A percentile compares a stretch with the other conserved stretches of the same genome.
Evolutionary conservation across 2,113 vertebrate genomes (phyloP).

Genomic region (Alligator mississippiensis): DNA sequence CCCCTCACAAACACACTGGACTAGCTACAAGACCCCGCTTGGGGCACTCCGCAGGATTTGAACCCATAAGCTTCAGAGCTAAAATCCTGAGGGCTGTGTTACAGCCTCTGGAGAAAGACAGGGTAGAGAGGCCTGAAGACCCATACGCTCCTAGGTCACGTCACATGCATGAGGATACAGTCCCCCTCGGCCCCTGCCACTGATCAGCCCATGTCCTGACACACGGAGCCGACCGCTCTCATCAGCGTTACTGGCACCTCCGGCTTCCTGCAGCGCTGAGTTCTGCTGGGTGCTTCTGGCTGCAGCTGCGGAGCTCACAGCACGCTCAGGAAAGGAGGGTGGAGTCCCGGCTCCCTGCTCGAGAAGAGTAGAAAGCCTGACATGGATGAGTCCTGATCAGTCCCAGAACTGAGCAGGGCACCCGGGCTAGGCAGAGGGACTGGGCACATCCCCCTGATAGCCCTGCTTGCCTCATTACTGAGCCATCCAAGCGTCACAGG

Average conservation of each 20-base stretch:
- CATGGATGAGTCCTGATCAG: neutral
- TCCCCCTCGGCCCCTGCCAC: too few relatives aligned
- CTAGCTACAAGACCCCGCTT: accelerated
- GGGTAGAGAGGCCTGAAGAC: neutral
- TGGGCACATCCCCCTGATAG: neutral
- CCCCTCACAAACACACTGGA: neutral
- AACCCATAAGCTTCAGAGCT: neutral
- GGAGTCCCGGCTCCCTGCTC: neutral
- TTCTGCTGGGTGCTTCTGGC: neutral
- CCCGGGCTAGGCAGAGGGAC: neutral
- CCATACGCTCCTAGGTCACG: neutral
- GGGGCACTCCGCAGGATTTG: neutral
- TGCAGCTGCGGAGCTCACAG: neutral
- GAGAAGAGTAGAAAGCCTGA: neutral
- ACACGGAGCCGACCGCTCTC: too few relatives aligned
- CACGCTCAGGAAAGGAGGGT: neutral
- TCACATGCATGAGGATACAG: neutral
- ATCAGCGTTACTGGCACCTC: neutral
- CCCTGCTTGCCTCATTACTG: neutral
- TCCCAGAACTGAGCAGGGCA: neutral
- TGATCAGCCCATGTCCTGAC: too few relatives aligned
- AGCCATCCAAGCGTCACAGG: neutral
- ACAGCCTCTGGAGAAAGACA: neutral
- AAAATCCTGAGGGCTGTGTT: neutral
- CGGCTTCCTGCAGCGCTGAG: neutral